A percentile compares a stretch with the other conserved stretches of the same genome.
phyloP scores from a whole-genome alignment of 2,797 vertebrate species.

The Smutsia temminckii region DNA sequence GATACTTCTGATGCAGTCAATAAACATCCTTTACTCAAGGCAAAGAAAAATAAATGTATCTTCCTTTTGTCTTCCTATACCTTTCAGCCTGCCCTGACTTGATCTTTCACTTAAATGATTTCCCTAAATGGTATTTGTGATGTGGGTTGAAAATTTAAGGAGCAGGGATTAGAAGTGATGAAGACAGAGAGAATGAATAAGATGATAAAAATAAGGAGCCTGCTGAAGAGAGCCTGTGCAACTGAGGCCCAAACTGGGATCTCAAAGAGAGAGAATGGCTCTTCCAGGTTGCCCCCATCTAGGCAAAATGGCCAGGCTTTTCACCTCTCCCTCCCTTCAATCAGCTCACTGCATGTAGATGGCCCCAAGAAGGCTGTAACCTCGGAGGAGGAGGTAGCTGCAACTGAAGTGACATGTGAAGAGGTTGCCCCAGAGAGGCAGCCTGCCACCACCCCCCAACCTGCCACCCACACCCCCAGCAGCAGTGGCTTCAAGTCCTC shows the following conservation, averaged over 20 bases:
- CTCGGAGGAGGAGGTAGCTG: neutral
- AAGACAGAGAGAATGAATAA: neutral
- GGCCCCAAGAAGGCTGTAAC: neutral
- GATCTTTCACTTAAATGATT: slow-evolving; percentile 10
- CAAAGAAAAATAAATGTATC: neutral
- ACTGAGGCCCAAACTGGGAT: neutral
- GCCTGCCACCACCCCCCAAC: neutral
- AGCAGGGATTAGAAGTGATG: neutral
- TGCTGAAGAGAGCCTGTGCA: neutral
- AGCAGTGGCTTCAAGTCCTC: neutral
- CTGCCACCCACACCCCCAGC: neutral
- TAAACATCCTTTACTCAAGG: neutral
- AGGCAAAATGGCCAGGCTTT: neutral
- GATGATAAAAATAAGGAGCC: neutral
- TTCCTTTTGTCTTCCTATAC: neutral
- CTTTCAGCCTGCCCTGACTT: neutral
- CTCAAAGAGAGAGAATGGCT: neutral
- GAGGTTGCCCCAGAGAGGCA: neutral
- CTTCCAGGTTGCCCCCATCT: neutral
- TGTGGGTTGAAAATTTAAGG: slow-evolving; percentile 1
- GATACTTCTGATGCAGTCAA: neutral
- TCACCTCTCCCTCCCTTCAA: neutral
- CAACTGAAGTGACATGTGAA: neutral
- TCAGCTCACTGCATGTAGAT: neutral
- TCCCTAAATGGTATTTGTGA: neutral